A percentile compares a stretch with the other conserved stretches of the same genome.
Conservation (phyloP, 1,140 invertebrate genomes). For the Hormaphis cornu region DNA sequence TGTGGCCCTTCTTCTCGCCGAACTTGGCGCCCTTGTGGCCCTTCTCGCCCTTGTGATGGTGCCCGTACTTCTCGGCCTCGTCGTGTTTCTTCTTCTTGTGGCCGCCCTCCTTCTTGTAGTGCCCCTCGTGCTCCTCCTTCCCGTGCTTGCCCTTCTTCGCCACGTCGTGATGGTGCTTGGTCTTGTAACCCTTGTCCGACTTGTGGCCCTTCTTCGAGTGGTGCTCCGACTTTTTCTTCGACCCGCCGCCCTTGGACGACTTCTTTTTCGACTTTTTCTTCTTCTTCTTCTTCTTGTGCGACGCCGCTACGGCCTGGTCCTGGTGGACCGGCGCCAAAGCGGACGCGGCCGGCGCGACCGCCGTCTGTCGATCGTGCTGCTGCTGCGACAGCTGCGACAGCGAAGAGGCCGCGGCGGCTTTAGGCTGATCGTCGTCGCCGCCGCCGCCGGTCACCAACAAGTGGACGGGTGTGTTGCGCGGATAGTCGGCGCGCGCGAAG, state of each 20-base stretch:
- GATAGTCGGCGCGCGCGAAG: not conserved
- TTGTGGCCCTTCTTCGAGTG: constrained; percentile 55
- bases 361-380: not conserved
- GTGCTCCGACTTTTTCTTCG: constrained; percentile 53
- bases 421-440: not conserved
- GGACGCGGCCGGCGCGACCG: not conserved
- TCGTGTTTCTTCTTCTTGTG: constrained; percentile 68
- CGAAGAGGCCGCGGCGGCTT: not conserved
- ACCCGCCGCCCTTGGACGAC: constrained; percentile 50
- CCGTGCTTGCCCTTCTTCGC: constrained; percentile 61
- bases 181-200: constrained; percentile 57
- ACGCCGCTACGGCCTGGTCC: constrained; percentile 28
- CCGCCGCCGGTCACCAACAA: not conserved
- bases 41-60: constrained; percentile 63
- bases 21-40: constrained; percentile 66
- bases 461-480: not conserved
- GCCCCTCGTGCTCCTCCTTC: constrained; percentile 58
- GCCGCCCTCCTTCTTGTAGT: constrained; percentile 61
- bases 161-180: constrained; percentile 56
- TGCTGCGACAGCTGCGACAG: no score
- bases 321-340: not conserved
- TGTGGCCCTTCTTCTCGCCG: constrained; percentile 49
- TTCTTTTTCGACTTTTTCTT: constrained; percentile 34
- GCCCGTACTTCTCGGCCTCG: constrained; percentile 54
- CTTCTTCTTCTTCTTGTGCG: constrained; percentile 32